Evolutionary conservation across 1,140 invertebrate species (phyloP), one percentile per base, ranked within the genome.

Genomic region (Camponotus vicinus): DNA sequence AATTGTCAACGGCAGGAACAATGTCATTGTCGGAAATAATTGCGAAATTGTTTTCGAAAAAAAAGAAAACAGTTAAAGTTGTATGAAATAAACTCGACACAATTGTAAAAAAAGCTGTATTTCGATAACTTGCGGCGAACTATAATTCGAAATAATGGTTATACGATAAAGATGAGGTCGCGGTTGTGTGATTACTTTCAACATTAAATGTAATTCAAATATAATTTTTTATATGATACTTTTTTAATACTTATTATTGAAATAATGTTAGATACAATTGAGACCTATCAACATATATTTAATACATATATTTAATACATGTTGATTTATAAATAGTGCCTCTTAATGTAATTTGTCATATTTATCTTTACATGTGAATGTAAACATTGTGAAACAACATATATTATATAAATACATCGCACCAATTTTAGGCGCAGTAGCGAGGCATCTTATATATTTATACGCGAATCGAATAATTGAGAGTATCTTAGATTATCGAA

Each of bases 11-110:
- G 57, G 7, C 45, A 11, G 21, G 2, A 8, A 40, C 34, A 61
- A 59, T 61, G 57, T 8, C 15, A 37, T 76, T 27, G 37, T 71
- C 32, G 9, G 37, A 8, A 52, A 13, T 40, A 76, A 73, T 55
- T 73, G 70, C 18, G 1, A 59, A 42, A 27, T 27, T 27, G 55
- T 61, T 76, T 76, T 40, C 37, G 9, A 34, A 59, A 61, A 76
- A 34, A 59, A 61, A 76, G 37, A 42, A 73, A 69, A 69, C 13
- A 32, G 21, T 11, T 9, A 40, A n/a, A 45, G 9, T 45, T 21
- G 21, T 37, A 2, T 2, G 7, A 27, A 32, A 3, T 32, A 6
- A 9, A 34, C 32, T 18, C 3, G 11, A 21, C 3, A 37, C 57
- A 61, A 61, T 42, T n/a, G 40, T 13, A 9, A 7, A 11, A 37